A percentile compares a stretch with the other conserved stretches of the same genome.
Conservation (phyloP, 2,888 invertebrate species). For the Eurois occulta region DNA sequence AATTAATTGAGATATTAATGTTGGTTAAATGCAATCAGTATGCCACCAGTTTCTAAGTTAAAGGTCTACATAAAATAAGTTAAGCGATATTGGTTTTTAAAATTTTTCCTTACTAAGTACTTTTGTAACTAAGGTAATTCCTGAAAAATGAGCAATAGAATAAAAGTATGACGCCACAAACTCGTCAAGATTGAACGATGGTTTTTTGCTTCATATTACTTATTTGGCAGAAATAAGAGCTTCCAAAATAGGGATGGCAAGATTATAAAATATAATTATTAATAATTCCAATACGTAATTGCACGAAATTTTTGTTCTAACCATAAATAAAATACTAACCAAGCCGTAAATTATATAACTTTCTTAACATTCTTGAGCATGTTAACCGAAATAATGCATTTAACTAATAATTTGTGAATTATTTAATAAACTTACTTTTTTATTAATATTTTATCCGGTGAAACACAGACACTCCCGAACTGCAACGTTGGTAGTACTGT, state of each 20-base stretch:
- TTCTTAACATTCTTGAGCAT: constrained; percentile 48
- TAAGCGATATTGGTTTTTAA: neutral
- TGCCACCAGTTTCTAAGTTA: neutral
- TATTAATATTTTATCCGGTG: constrained; percentile 67
- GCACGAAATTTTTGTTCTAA: constrained; percentile 26
- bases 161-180: constrained; percentile 39
- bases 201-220: neutral
- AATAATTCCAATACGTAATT: constrained; percentile 9
- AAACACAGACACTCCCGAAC: constrained; percentile 85
- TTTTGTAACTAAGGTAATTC: neutral
- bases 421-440: constrained; percentile 74
- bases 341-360: constrained; percentile 34
- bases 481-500: constrained; percentile 83
- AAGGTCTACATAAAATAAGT: neutral
- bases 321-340: constrained; percentile 49
- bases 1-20: neutral
- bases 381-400: neutral
- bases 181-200: neutral
- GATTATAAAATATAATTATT: neutral
- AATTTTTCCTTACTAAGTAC: constrained; percentile 7
- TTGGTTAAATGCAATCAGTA: neutral
- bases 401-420: constrained; percentile 35
- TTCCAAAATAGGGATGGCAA: neutral
- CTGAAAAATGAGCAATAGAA: constrained; percentile 21
- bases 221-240: neutral